These are phyloP conservation scores for Meriones psammophilus DNA, from an alignment of 2,797 vertebrate species.

Conservation along the genomic window DNA sequence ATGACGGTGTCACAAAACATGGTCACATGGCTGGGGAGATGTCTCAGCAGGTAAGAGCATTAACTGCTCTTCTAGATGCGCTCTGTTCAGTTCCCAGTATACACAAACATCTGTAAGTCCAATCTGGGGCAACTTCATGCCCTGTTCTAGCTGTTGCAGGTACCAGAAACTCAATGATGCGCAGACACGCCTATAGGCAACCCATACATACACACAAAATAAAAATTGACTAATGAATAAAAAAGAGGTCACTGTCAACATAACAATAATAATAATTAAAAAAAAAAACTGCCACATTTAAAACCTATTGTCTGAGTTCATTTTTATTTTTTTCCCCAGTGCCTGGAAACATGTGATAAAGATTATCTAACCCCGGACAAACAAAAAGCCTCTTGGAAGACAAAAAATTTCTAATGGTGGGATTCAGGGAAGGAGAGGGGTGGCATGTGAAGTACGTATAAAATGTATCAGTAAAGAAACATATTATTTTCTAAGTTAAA, in stretches of 20 bases:
- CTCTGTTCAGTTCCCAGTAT: not conserved
- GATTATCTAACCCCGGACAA: not conserved
- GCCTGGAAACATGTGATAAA: not conserved
- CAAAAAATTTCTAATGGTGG: too few relatives aligned
- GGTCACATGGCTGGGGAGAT: not conserved
- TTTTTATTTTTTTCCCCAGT: too few relatives aligned
- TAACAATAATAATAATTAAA: not conserved
- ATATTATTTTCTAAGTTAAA: not conserved
- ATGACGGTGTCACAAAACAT: rapidly evolving
- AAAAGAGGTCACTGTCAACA: not conserved
- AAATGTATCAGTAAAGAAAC: not conserved
- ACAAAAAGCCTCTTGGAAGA: too few relatives aligned
- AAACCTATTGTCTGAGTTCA: not conserved
- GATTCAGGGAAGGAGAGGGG: not conserved
- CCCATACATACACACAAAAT: not conserved
- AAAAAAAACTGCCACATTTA: not conserved
- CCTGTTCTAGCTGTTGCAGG: not conserved
- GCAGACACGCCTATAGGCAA: not conserved
- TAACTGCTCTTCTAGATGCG: not conserved
- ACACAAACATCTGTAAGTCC: not conserved
- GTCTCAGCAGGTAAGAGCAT: not conserved
- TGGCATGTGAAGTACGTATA: not conserved
- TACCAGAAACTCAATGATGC: not conserved
- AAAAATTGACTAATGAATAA: not conserved
- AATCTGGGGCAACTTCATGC: not conserved